Evolutionary conservation across 2,888 invertebrate species (phyloP).

Genomic region (Koerneria pararmatus): DNA sequence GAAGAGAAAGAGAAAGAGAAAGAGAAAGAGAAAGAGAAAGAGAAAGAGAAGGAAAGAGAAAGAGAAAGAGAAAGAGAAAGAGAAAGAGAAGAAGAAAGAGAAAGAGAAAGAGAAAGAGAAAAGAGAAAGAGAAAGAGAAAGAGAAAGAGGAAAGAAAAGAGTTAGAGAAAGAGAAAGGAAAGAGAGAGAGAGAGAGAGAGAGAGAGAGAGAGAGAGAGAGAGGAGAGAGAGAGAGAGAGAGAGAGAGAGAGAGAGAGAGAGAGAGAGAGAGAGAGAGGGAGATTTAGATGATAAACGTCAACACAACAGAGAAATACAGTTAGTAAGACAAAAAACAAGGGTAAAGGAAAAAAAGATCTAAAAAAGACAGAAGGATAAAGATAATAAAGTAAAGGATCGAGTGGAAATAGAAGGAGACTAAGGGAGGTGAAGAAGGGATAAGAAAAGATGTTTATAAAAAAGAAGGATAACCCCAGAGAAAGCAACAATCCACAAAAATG

Average conservation of each 20-base stretch:
- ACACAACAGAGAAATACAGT: not conserved
- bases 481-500: no score
- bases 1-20: not conserved
- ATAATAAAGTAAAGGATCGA: not conserved
- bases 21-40: not conserved
- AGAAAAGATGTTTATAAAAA: no score
- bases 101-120: not conserved
- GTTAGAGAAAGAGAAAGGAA: no score
- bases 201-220: not conserved
- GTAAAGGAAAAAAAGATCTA: not conserved
- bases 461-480: no score
- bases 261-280: conserved; percentile 5
- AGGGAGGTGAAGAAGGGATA: no score
- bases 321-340: not conserved
- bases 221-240: conserved; percentile 1
- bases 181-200: not conserved
- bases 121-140: not conserved
- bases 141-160: no score
- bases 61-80: not conserved
- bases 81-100: not conserved
- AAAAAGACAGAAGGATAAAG: not conserved
- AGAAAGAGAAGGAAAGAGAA: not conserved
- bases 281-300: conserved; percentile 5
- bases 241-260: conserved; percentile 7
- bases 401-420: not conserved